phyloP scores from a whole-genome alignment of 2,888 invertebrate genomes.

The Yponomeuta evonymella region DNA sequence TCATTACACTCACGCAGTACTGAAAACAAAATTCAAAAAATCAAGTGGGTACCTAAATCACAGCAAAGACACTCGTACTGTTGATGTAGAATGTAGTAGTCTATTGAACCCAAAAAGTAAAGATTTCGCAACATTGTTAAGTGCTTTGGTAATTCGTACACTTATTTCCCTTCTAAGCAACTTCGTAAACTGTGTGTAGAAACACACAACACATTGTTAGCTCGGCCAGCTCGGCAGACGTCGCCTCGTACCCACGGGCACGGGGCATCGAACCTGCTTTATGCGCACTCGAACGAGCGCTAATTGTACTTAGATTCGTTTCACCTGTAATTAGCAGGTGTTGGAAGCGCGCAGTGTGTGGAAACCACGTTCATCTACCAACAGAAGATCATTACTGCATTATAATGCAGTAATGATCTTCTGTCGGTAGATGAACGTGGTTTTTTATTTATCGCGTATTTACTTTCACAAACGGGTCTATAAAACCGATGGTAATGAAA shows the following conservation, averaged over 20 bases:
- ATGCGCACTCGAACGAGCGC: slow-evolving; percentile 64
- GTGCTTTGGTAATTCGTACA: not conserved
- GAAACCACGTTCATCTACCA: slow-evolving; percentile 24
- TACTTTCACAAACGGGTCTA: too few species aligned
- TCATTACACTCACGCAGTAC: too few species aligned
- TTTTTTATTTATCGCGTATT: not conserved
- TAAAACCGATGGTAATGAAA: too few species aligned
- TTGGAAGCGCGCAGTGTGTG: slow-evolving; percentile 64
- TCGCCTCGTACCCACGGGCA: too few species aligned
- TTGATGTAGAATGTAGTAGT: too few species aligned
- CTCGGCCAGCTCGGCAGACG: slow-evolving; percentile 12
- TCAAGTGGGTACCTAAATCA: too few species aligned
- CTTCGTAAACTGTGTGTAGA: slow-evolving; percentile 22
- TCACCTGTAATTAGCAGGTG: slow-evolving; percentile 72
- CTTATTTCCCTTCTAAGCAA: not conserved
- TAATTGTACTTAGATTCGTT: slow-evolving; percentile 69
- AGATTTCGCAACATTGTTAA: too few species aligned
- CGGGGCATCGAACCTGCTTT: slow-evolving; percentile 59
- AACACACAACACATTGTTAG: slow-evolving; percentile 51
- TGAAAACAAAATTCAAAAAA: too few species aligned
- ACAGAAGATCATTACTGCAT: not conserved
- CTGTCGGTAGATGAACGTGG: too few species aligned
- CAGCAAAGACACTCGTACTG: too few species aligned
- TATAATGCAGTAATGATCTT: not conserved
- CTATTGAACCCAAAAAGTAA: too few species aligned